These are phyloP conservation scores for Cynaeus angustus DNA, from an alignment of 2,888 invertebrate genomes.

Conservation along the genomic window DNA sequence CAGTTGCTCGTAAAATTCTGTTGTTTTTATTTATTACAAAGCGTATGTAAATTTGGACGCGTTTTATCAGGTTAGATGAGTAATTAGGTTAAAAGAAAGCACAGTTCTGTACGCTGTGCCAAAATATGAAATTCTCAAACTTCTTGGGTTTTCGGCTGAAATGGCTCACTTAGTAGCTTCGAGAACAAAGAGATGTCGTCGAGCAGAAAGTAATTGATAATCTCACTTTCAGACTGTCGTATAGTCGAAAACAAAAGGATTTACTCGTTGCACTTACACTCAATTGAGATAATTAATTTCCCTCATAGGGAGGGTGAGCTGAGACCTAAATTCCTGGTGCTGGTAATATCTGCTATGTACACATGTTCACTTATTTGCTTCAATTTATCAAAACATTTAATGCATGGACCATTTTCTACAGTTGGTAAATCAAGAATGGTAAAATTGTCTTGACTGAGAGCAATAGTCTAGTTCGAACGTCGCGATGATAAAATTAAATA, in stretches of 20 bases:
- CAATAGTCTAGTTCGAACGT: no score
- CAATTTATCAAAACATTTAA: background rate
- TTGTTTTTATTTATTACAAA: slow-evolving; percentile 35
- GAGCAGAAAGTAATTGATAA: slow-evolving; percentile 45
- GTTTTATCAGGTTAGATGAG: slow-evolving; percentile 27
- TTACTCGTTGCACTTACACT: slow-evolving; percentile 29
- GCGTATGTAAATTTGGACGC: slow-evolving; percentile 36
- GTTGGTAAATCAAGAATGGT: no score
- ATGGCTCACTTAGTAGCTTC: slow-evolving; percentile 32
- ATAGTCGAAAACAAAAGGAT: slow-evolving; percentile 27
- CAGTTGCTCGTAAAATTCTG: slow-evolving; percentile 40
- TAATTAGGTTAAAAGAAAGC: slow-evolving; percentile 19
- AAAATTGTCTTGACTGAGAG: no score
- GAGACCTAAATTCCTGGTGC: background rate
- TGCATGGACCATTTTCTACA: no score
- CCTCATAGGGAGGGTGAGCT: background rate
- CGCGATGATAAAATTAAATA: no score
- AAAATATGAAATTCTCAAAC: slow-evolving; percentile 6
- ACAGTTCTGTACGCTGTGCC: background rate
- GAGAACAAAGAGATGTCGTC: slow-evolving; percentile 42
- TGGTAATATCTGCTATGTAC: background rate
- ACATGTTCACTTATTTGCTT: background rate
- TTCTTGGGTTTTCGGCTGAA: slow-evolving; percentile 18
- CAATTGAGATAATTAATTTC: slow-evolving; percentile 33
- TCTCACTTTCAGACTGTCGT: slow-evolving; percentile 34